phyloP scores from a whole-genome alignment of 2,797 vertebrate species.

The Ispidina picta region DNA sequence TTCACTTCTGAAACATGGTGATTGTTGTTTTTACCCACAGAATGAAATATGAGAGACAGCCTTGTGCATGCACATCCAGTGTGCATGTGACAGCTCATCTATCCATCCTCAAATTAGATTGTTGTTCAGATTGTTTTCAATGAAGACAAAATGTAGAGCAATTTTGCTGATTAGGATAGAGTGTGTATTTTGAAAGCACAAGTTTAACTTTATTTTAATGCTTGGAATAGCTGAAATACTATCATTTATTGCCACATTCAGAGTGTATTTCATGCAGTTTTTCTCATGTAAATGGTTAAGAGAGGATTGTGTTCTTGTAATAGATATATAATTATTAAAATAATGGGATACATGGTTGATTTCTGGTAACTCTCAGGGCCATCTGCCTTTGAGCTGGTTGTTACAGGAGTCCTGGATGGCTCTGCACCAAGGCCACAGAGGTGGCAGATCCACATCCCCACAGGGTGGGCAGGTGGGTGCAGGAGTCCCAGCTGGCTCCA shows the following conservation, averaged over 20 bases:
- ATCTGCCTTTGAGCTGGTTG: background rate
- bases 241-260: background rate
- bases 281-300: background rate
- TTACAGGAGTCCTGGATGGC: no score
- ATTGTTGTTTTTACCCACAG: background rate
- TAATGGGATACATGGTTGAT: background rate
- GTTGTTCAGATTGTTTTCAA: background rate
- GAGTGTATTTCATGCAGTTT: background rate
- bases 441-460: background rate
- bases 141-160: background rate
- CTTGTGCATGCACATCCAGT: background rate
- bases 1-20: background rate
- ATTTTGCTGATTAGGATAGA: slow-evolving; percentile 3
- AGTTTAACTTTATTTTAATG: background rate
- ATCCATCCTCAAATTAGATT: background rate
- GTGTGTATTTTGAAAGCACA: background rate
- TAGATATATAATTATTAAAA: background rate
- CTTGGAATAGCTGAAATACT: background rate
- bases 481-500: background rate
- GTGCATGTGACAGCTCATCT: slow-evolving; percentile 20
- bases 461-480: background rate
- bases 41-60: background rate
- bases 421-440: background rate
- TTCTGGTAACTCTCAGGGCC: background rate
- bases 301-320: background rate